Conservation (phyloP, 2,888 invertebrate genomes). For the Hyposoter dolosus region DNA sequence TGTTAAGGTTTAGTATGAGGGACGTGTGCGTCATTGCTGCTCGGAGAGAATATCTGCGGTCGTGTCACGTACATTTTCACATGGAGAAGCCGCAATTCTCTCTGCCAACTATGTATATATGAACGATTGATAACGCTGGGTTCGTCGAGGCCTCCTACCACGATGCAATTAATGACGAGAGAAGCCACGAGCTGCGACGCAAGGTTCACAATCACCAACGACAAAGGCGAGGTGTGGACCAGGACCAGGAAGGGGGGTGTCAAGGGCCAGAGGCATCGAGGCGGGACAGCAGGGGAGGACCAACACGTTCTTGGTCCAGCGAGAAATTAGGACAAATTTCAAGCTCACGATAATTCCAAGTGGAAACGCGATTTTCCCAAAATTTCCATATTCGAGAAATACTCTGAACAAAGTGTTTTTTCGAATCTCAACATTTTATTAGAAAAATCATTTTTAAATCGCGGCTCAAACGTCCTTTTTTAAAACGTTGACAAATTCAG, state of each 20-base stretch:
- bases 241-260: background rate
- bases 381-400: background rate
- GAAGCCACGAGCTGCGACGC: conserved; percentile 33
- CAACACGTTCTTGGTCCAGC: background rate
- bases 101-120: conserved; percentile 20
- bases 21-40: conserved; percentile 21
- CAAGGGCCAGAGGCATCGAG: background rate
- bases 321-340: conserved; percentile 4
- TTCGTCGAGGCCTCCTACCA: conserved; percentile 34
- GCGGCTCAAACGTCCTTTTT: too few species aligned
- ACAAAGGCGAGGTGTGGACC: conserved; percentile 6
- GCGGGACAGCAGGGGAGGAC: background rate
- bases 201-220: conserved; percentile 23
- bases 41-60: conserved; percentile 36
- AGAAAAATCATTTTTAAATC: too few species aligned
- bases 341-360: background rate
- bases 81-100: conserved; percentile 34
- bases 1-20: conserved; percentile 15
- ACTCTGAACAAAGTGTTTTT: background rate
- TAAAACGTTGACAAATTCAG: background rate
- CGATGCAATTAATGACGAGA: conserved; percentile 58
- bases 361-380: background rate
- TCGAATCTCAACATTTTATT: too few species aligned
- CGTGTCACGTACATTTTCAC: conserved; percentile 42
- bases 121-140: conserved; percentile 43